Percentiles rank a stretch among this genome's conserved stretches.
These are phyloP conservation scores for Forbesichthys agassizii DNA, from an alignment of 2,113 vertebrate species.

Conservation along the genomic window DNA sequence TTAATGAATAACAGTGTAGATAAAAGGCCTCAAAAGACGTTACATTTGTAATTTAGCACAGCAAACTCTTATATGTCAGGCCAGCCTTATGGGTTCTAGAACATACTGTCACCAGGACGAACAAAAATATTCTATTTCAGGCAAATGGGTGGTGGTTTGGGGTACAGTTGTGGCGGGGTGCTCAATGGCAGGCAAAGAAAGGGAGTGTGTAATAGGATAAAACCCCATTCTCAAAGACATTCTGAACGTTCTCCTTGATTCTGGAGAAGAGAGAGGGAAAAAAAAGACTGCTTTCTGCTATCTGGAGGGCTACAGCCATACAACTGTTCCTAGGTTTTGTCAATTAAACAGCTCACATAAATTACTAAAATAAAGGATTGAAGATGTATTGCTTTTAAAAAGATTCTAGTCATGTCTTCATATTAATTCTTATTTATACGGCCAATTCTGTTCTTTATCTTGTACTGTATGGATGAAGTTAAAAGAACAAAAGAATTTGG, in stretches of 20 bases:
- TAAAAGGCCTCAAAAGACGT: conserved; percentile 51
- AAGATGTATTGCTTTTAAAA: too few relatives aligned
- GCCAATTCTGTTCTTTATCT: too few relatives aligned
- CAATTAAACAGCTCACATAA: too few relatives aligned
- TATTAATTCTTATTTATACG: too few relatives aligned
- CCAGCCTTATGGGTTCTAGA: conserved; percentile 22
- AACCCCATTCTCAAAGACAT: conserved; percentile 13
- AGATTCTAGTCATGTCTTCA: too few relatives aligned
- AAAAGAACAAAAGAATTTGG: background rate
- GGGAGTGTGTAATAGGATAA: background rate
- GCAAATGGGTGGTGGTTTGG: conserved; percentile 7
- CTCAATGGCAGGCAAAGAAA: background rate
- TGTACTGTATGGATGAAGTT: too few relatives aligned
- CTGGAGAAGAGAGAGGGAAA: too few relatives aligned
- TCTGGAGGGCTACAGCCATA: background rate
- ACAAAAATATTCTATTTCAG: conserved; percentile 39
- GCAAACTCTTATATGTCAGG: conserved; percentile 34
- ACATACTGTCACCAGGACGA: conserved; percentile 38
- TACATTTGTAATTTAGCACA: conserved; percentile 53
- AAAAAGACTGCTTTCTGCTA: background rate
- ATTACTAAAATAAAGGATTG: too few relatives aligned
- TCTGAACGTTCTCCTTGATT: background rate
- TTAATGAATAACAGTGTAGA: conserved; percentile 52
- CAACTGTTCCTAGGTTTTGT: too few relatives aligned
- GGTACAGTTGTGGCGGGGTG: background rate